phyloP scores from a whole-genome alignment of 1,140 invertebrate genomes.

The Cardiocondyla obscurior region DNA sequence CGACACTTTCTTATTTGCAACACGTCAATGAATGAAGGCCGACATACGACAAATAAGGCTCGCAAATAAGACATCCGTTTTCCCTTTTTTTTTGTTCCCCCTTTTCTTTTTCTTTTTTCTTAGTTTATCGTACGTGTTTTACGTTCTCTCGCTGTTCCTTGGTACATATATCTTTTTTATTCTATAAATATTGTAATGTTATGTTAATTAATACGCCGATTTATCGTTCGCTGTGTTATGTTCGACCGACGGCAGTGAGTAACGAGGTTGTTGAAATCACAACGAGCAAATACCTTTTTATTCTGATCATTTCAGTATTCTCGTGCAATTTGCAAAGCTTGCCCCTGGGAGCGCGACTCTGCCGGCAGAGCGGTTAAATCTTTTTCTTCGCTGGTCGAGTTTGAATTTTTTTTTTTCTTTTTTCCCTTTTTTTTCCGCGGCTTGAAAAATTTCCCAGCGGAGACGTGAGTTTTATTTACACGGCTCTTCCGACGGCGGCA shows the following conservation, averaged over 20 bases:
- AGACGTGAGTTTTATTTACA: background rate
- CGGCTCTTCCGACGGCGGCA: background rate
- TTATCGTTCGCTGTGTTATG: background rate
- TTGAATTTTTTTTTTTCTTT: no score
- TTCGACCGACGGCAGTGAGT: background rate
- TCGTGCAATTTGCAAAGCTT: slow-evolving; percentile 31
- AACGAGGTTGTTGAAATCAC: background rate
- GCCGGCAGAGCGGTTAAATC: slow-evolving; percentile 19
- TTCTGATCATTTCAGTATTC: slow-evolving; percentile 12
- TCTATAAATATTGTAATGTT: background rate
- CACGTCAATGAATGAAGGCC: background rate
- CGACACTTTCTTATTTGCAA: background rate
- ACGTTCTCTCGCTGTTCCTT: background rate
- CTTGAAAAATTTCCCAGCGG: slow-evolving; percentile 1
- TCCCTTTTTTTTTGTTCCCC: background rate
- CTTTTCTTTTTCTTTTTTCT: background rate
- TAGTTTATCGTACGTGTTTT: background rate
- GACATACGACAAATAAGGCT: slow-evolving; percentile 6
- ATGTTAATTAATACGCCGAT: background rate
- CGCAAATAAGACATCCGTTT: background rate
- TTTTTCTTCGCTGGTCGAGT: background rate
- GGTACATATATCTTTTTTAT: background rate
- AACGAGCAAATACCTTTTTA: background rate
- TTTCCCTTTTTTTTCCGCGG: background rate
- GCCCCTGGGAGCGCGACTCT: background rate